phyloP scores from a whole-genome alignment of 2,888 invertebrate species.

The Melanargia galathea region DNA sequence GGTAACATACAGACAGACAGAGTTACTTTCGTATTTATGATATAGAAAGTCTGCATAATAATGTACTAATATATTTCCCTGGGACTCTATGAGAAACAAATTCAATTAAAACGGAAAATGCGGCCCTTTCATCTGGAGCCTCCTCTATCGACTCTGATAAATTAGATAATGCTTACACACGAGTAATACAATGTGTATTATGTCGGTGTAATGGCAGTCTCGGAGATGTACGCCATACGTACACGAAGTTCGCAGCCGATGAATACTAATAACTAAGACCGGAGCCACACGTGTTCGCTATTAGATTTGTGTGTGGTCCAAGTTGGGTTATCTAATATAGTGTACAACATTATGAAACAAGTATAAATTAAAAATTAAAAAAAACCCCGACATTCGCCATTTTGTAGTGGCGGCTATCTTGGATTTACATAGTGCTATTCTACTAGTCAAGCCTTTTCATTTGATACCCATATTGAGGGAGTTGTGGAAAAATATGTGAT shows the following conservation, averaged over 20 bases:
- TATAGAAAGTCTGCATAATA: too few species aligned
- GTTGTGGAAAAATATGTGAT: too few species aligned
- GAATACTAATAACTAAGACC: conserved; percentile 59
- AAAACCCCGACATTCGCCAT: too few species aligned
- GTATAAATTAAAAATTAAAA: too few species aligned
- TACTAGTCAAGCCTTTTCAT: too few species aligned
- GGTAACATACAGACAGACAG: too few species aligned
- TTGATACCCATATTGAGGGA: too few species aligned
- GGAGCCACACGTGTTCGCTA: conserved; percentile 46
- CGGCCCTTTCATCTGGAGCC: neutral
- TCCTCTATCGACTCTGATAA: conserved; percentile 3
- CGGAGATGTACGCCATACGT: conserved; percentile 35
- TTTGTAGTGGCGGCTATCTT: too few species aligned
- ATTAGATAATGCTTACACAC: conserved; percentile 22
- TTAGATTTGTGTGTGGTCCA: conserved; percentile 40
- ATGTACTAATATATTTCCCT: neutral
- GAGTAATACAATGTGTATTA: conserved; percentile 21
- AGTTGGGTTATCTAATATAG: conserved; percentile 8
- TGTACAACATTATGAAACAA: too few species aligned
- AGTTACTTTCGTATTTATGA: too few species aligned
- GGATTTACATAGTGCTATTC: too few species aligned
- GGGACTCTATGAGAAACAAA: neutral
- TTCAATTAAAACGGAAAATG: neutral
- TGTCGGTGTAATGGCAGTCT: conserved; percentile 19
- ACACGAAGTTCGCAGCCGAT: conserved; percentile 49